phyloP scores from a whole-genome alignment of 2,797 vertebrate genomes.

The Platyrinchus mystaceus region DNA sequence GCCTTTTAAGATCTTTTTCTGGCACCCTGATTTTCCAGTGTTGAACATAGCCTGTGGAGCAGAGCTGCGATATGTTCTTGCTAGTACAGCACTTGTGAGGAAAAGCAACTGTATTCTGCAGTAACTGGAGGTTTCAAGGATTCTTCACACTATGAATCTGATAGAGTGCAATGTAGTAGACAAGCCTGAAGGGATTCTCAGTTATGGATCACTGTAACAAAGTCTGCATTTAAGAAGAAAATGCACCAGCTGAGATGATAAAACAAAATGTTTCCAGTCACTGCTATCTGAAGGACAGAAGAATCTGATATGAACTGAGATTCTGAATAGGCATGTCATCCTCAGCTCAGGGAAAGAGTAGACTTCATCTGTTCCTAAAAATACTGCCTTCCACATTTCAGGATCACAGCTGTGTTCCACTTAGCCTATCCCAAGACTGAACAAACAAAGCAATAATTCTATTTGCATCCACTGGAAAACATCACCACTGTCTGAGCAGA shows the following conservation, averaged over 20 bases:
- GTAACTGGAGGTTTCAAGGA: constrained; percentile 34
- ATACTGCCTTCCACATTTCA: constrained; percentile 1
- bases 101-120: constrained; percentile 23
- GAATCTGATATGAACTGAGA: constrained; percentile 17
- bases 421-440: not conserved
- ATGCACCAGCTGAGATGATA: constrained; percentile 18
- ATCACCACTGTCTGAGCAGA: not conserved
- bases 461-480: not conserved
- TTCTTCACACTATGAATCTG: constrained; percentile 55
- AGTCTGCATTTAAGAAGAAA: constrained; percentile 56
- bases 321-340: constrained; percentile 22
- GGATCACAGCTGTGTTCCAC: not conserved
- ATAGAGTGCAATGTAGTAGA: constrained; percentile 44
- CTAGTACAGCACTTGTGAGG: not conserved
- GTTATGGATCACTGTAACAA: constrained; percentile 49
- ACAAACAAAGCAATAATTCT: not conserved
- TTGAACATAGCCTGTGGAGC: not conserved
- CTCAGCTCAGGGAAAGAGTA: constrained; percentile 2
- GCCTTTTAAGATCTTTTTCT: not conserved
- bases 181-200: constrained; percentile 62
- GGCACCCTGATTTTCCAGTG: not conserved
- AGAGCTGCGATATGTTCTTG: not conserved
- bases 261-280: constrained; percentile 54
- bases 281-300: constrained; percentile 42
- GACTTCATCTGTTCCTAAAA: constrained; percentile 16